Percentiles rank a stretch among this genome's conserved stretches.
phyloP scores from a whole-genome alignment of 2,888 invertebrate species.

The Stenodema calcarata region DNA sequence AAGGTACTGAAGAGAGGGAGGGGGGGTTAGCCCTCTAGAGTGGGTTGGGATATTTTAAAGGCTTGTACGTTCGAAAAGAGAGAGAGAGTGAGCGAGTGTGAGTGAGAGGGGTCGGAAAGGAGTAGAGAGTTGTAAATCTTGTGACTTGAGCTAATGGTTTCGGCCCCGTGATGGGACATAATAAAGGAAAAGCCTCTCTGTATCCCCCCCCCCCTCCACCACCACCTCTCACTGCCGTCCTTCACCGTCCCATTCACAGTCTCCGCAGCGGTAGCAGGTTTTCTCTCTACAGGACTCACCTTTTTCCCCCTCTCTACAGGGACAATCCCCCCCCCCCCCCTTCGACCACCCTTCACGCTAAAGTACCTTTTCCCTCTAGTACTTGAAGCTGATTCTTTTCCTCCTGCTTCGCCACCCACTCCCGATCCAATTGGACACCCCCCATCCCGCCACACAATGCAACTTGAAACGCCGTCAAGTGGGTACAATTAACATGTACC shows the following conservation, averaged over 20 bases:
- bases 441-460: no score
- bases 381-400: background rate
- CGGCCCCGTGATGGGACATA: slow-evolving; percentile 43
- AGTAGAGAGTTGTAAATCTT: slow-evolving; percentile 48
- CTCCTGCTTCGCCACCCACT: background rate
- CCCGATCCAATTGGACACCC: background rate
- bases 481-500: no score
- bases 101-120: slow-evolving; percentile 6
- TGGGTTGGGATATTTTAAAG: slow-evolving; percentile 45
- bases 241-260: background rate
- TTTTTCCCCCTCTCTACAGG: background rate
- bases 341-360: background rate
- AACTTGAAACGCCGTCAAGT: no score
- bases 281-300: background rate
- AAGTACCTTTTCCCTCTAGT: background rate
- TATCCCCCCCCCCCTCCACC: background rate
- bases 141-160: slow-evolving; percentile 47
- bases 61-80: slow-evolving; percentile 34
- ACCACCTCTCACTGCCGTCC: background rate
- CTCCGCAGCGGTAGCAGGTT: slow-evolving; percentile 9
- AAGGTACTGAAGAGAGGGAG: no score
- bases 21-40: slow-evolving; percentile 14
- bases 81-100: no score
- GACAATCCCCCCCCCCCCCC: background rate
- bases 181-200: slow-evolving; percentile 41